Evolutionary conservation across 1,140 invertebrate genomes (phyloP).

Genomic region (Ceratina japonica): DNA sequence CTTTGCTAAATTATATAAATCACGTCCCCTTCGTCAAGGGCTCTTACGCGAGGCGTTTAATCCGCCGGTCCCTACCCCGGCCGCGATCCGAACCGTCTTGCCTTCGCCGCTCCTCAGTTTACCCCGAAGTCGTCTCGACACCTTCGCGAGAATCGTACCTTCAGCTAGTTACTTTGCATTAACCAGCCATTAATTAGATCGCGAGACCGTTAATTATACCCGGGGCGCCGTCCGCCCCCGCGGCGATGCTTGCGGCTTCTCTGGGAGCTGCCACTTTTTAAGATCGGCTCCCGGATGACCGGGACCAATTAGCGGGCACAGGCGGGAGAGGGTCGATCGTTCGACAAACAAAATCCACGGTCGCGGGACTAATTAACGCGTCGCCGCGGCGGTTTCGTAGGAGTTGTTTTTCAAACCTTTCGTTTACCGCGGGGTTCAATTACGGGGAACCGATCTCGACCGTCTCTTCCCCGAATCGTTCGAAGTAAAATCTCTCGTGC

Average conservation of each 20-base stretch:
- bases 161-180: conserved; percentile 69
- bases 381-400: not conserved
- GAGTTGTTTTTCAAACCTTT: too few relatives aligned
- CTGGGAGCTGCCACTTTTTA: conserved; percentile 6
- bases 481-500: too few relatives aligned
- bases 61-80: conserved; percentile 45
- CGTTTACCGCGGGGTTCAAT: too few relatives aligned
- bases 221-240: not conserved
- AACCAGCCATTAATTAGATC: conserved; percentile 73
- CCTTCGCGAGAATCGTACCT: conserved; percentile 51
- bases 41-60: conserved; percentile 69
- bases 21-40: conserved; percentile 72
- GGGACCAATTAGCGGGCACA: conserved; percentile 9
- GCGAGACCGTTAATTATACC: conserved; percentile 67
- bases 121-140: conserved; percentile 35
- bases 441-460: too few relatives aligned
- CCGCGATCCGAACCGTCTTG: not conserved
- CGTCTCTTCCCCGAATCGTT: too few relatives aligned
- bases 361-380: not conserved
- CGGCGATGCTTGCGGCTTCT: conserved; percentile 41
- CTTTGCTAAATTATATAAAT: conserved; percentile 78
- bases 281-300: not conserved
- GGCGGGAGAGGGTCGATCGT: not conserved
- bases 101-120: not conserved
- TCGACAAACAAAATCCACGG: not conserved